These are phyloP conservation scores for Sphecodes monilicornis DNA, from an alignment of 2,888 invertebrate genomes.

Conservation along the genomic window DNA sequence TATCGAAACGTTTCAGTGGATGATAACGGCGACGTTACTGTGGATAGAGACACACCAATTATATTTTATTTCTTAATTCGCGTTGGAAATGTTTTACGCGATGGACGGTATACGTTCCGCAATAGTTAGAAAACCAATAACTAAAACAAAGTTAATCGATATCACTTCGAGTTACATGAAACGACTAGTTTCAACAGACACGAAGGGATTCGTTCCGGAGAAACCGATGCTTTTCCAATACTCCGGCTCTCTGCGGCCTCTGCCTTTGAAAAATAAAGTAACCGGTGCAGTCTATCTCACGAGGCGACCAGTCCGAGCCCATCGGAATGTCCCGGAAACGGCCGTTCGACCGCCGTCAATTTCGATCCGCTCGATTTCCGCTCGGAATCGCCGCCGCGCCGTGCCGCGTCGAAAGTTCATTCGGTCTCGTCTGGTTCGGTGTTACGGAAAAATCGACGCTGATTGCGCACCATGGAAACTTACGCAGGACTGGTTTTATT, in stretches of 20 bases:
- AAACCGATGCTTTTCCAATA: neutral
- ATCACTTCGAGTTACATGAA: neutral
- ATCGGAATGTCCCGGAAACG: constrained; percentile 45
- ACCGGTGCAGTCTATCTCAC: constrained; percentile 8
- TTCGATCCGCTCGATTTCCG: constrained; percentile 60
- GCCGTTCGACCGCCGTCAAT: constrained; percentile 47
- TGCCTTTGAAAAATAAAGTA: neutral
- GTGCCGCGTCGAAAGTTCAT: constrained; percentile 44
- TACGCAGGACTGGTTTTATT: neutral
- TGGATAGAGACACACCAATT: neutral
- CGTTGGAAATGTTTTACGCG: neutral
- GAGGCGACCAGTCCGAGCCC: neutral
- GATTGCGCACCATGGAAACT: constrained; percentile 24
- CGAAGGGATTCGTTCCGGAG: neutral
- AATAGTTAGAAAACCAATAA: neutral
- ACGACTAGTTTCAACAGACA: neutral
- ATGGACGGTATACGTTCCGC: neutral
- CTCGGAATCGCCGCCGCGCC: constrained; percentile 24
- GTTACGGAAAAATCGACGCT: constrained; percentile 40
- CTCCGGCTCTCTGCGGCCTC: neutral
- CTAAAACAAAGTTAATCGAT: neutral
- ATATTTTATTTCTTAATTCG: neutral
- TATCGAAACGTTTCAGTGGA: no score
- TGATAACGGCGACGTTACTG: no score
- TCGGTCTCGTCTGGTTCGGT: neutral